Base-by-base conservation (phyloP, 2,888 invertebrate species). In the Spilarctia lutea region DNA sequence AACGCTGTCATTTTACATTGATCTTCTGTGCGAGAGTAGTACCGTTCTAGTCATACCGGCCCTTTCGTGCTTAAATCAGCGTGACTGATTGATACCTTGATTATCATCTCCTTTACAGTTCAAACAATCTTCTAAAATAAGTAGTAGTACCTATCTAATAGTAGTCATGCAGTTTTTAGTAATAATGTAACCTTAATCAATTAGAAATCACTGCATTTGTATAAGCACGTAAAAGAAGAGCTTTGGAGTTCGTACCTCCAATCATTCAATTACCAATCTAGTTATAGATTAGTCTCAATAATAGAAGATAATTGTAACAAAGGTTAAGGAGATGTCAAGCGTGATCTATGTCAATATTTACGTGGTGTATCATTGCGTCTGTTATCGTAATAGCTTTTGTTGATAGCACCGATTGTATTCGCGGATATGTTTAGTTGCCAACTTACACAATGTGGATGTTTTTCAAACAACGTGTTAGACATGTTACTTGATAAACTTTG, bases 261-360 rank as follows among this genome's bases (percentile, higher is more conserved):
- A 24, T 63, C 20, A 39, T 65, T 45, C 8, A 35, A 24, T 63
- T 24, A n/a, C 24, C 30, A 63, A 30, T 71, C 63, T 63, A 16
- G 65, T 71, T 48, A 71, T 71, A 71, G 71, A 71, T 71, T 65
- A 71, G 48, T 65, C 65, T 86, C 87, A 92, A 93, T 93, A 93
- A 94, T 93, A 93, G 91, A 82, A 89, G 88, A 90, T 90, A 91
- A 91, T 87, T 86, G 83, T 86, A 83, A 80, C 77, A 87, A 83
- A 90, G 95, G 95, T 94, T 94, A 95, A 95, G 94, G 94, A 88
- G 89, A 88, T 92, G 93, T 94, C 94, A 92, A 77, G 78, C 83
- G 80, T 80, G 90, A 93, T 92, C 91, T 93, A 90, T 93, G 95
- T 95, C 94, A 95, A 95, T 94, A 95, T 94, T 94, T 93, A 90